Evolutionary conservation across 2,888 invertebrate species (phyloP), one percentile per base, ranked within the genome.

Genomic region (Chymomyza caudatula): DNA sequence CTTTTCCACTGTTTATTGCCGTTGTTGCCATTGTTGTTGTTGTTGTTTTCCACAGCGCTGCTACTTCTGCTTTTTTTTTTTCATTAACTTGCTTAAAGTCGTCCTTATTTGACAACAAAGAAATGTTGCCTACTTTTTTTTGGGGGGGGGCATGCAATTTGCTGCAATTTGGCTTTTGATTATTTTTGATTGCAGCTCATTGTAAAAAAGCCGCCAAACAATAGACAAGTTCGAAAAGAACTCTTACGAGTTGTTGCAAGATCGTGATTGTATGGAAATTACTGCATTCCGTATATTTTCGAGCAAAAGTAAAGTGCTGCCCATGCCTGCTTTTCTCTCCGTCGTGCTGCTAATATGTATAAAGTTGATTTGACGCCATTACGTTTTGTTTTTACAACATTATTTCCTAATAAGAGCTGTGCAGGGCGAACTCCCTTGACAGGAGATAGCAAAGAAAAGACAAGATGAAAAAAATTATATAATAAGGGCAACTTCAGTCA

Each of bases 401-500:
- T 82, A 78, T 78, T 77, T 77, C 78, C 71, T 73, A 71, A 76
- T 73, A 76, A 69, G 11, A 8, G 29, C 44, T 44, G 47, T 17
- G 44, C 43, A 13, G 19, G 15, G 23, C 2, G n/a, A 47, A 22
- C 25, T 57, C 67, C 59, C 42, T 43, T 44, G 42, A 25, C 19
- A 47, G 29, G n/a, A n/a, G n/a, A n/a, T n/a, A 23, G 15, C 43
- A 42, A 60, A 53, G 13, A 15, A 44, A 25, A 25, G n/a, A 5
- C 43, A 52, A 49, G 54, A 75, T 78, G 71, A 77, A 82, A 81
- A 76, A 81, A 85, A 85, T 82, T 85, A 85, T 85, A 82, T 82
- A 82, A 82, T 85, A 81, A 83, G 80, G 81, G 73, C 74, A 82
- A 82, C 85, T 82, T 85, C 75, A 85, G 78, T 85, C 77, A 78